Percentiles rank a stretch among this genome's conserved stretches.
These are phyloP conservation scores for Ips nitidus DNA, from an alignment of 1,140 invertebrate species.

Conservation along the genomic window DNA sequence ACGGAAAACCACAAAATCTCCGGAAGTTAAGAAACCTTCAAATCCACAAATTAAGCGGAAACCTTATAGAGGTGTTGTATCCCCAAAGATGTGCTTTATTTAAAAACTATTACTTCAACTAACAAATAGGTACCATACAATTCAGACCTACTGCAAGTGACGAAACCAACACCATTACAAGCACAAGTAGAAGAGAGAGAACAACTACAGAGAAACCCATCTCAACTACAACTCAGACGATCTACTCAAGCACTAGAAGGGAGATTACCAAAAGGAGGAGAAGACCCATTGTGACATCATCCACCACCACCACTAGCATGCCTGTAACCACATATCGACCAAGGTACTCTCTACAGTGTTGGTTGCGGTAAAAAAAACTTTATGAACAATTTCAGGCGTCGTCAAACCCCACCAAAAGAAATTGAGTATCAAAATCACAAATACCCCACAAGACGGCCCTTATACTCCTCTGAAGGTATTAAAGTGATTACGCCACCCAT, in stretches of 20 bases:
- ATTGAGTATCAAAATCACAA: conserved; percentile 41
- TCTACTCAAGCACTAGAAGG: conserved; percentile 11
- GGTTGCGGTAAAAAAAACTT: background rate
- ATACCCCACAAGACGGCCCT: conserved; percentile 36
- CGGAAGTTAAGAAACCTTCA: conserved; percentile 14
- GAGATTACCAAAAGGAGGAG: conserved; percentile 26
- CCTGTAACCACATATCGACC: conserved; percentile 31
- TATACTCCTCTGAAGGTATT: conserved; percentile 29
- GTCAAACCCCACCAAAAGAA: conserved; percentile 15
- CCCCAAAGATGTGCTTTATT: background rate
- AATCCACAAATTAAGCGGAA: conserved; percentile 13
- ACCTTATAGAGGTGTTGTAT: conserved; percentile 25
- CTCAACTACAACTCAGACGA: conserved; percentile 6
- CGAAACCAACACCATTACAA: background rate
- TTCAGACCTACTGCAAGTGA: conserved; percentile 9
- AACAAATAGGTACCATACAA: conserved; percentile 18
- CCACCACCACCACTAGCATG: conserved; percentile 13
- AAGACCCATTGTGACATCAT: conserved; percentile 1
- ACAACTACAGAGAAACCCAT: conserved; percentile 19
- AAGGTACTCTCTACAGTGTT: conserved; percentile 11
- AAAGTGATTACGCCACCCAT: conserved; percentile 16
- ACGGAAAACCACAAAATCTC: conserved; percentile 18
- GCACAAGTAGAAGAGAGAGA: conserved; percentile 2
- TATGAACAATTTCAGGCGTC: conserved; percentile 2
- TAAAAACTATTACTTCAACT: background rate